Evolutionary conservation across 2,888 invertebrate genomes (phyloP), one percentile per base, ranked within the genome.

Genomic region (Pemphredon lugubris): DNA sequence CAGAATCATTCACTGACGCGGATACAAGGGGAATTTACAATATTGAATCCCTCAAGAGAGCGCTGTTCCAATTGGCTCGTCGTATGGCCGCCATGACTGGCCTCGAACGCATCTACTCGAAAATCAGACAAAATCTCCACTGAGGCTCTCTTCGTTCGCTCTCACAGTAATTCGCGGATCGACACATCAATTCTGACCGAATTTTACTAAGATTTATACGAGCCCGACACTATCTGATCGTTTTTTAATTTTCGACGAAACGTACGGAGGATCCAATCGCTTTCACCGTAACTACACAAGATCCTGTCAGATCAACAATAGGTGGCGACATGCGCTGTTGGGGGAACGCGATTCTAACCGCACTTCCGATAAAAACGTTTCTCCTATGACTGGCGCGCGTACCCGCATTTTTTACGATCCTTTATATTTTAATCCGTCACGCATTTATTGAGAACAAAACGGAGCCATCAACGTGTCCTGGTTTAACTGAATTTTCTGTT

Each of bases 41-140:
- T 92, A 92, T 92, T 60, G 65, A 37, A 51, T 63, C 50, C 16
- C 37, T 32, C 63, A 61, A 91, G 90, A 91, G 92, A 93, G 92
- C 92, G 91, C 91, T 91, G 90, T 91, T 93, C 92, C 92, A 91
- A 95, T 95, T 95, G 94, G 94, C 92, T 91, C 91, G 91, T 91
- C 89, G 88, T 78, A 88, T 89, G 90, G 92, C 93, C 93, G 94
- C 94, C 94, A 94, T 94, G 92, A 87, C 91, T 90, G 84, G 87
- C 91, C 83, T 90, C 91, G 66, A 90, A 90, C 83, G 90, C 77
- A 77, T 79, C 74, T 75, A 70, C 55, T 65, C 50, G n/a, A 44
- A 51, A 63, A 66, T 34, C 55, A 40, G 53, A 57, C 47, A n/a
- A 66, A 47, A 66, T 66, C 48, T 45, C 37, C 32, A 34, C 55